Base-by-base conservation (phyloP, 2,113 vertebrate species). In the Entelurus aequoreus region DNA sequence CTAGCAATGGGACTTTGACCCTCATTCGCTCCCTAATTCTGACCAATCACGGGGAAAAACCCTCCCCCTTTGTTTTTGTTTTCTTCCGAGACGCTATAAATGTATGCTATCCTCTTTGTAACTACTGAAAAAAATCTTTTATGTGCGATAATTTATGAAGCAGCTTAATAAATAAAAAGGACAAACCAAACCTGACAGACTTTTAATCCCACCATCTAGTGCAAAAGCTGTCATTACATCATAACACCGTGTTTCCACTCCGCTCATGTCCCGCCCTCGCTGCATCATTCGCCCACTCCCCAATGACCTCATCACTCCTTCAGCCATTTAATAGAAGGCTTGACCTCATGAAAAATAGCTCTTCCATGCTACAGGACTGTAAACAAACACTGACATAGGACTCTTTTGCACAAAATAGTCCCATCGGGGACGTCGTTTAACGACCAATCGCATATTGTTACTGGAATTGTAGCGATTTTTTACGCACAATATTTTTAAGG, bases 71-170 rank as follows among this genome's bases (percentile, higher is more conserved):
- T 81, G 67, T 54, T 69, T 81, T 82, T 82, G 42, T 80, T 75
- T 79, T 28, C 7, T 10, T 38, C 7, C 15, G 14, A 69, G 77
- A 53, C 72, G 64, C 76, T 71, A 42, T 42, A 68, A 69, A 84
- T 88, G 72, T 81, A 79, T 81, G 82, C 77, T 77, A 38, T 81
- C 81, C 66, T 87, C 86, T 94, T 94, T 94, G 86, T 95, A 88
- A 92, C 90, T 92, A 90, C 92, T 91, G 86, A 87, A 89, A 89
- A 88, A 82, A 91, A 89, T 91, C 88, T 92, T 94, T 94, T 95
- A 92, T 90, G 91, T 94, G 91, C 89, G 91, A 93, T 96, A 94
- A 97, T 96, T 98, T 98, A 97, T 96, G 93, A 86, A 94, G 86
- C 85, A 90, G 91, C 93, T 92, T 93, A 92, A 92, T 94, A 92